Conservation (phyloP, 2,113 vertebrate genomes). For the Rhombomys opimus region DNA sequence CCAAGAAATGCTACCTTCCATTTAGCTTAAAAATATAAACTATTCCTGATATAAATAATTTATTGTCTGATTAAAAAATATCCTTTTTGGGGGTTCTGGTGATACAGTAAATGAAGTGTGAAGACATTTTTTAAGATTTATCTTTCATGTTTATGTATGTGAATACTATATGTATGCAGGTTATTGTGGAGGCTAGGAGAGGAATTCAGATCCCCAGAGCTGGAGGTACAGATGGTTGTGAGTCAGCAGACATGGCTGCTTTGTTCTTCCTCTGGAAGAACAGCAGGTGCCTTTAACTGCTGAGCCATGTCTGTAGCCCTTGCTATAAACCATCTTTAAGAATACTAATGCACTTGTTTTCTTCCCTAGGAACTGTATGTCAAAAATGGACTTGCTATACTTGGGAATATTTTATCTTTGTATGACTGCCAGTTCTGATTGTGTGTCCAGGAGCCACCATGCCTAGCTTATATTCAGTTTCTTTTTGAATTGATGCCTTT, state of each 20-base stretch:
- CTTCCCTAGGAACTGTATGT: neutral
- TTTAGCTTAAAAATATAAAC: conserved; percentile 42
- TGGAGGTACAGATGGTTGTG: neutral
- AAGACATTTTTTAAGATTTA: conserved; percentile 43
- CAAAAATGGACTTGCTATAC: conserved; percentile 26
- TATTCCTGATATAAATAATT: neutral
- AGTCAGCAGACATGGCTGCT: neutral
- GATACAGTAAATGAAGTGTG: conserved; percentile 44
- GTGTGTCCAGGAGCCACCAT: neutral
- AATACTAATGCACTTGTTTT: neutral
- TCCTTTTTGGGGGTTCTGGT: neutral
- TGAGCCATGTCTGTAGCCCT: neutral
- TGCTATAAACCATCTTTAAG: neutral
- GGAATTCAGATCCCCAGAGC: neutral
- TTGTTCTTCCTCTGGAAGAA: neutral
- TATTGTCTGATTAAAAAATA: neutral
- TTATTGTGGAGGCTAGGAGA: neutral
- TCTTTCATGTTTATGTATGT: neutral
- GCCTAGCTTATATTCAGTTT: neutral
- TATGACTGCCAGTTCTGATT: conserved; percentile 26
- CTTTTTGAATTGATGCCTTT: conserved; percentile 30
- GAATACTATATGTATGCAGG: neutral
- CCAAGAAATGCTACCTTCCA: conserved; percentile 5
- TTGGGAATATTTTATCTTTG: conserved; percentile 38
- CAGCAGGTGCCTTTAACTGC: neutral